phyloP scores from a whole-genome alignment of 1,140 invertebrate genomes.

The Scaptodrosophila lebanonensis region DNA sequence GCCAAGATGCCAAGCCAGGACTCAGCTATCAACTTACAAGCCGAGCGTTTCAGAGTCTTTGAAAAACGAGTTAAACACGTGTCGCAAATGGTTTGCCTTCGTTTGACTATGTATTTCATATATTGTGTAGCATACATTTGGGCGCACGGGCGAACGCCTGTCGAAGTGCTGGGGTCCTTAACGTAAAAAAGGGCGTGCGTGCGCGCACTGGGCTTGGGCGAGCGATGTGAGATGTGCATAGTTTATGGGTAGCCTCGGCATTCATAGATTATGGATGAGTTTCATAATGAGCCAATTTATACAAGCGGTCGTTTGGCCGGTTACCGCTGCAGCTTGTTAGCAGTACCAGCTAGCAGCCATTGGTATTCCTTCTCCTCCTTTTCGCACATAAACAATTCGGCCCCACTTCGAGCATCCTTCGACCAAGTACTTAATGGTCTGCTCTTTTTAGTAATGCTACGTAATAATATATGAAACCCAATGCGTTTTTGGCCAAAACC shows the following conservation, averaged over 20 bases:
- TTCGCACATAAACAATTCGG: constrained; percentile 60
- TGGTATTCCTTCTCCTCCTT: too few species aligned
- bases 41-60: constrained; percentile 31
- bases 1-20: background rate
- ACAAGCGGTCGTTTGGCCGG: constrained; percentile 53
- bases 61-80: constrained; percentile 74
- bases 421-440: constrained; percentile 34
- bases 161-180: constrained; percentile 37
- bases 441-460: constrained; percentile 15
- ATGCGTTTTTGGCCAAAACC: constrained; percentile 58
- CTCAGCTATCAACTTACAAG: too few species aligned
- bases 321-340: constrained; percentile 19
- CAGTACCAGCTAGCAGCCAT: too few species aligned
- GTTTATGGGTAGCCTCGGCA: constrained; percentile 56
- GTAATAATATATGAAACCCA: constrained; percentile 69
- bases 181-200: background rate
- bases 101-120: constrained; percentile 20
- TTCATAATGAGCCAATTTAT: constrained; percentile 75
- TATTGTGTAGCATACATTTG: constrained; percentile 41
- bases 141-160: constrained; percentile 34
- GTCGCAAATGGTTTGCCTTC: constrained; percentile 57
- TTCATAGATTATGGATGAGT: constrained; percentile 74
- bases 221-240: constrained; percentile 31
- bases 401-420: constrained; percentile 31
- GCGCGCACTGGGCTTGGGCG: background rate